phyloP scores from a whole-genome alignment of 2,888 invertebrate genomes.

The Osmoderma eremita region DNA sequence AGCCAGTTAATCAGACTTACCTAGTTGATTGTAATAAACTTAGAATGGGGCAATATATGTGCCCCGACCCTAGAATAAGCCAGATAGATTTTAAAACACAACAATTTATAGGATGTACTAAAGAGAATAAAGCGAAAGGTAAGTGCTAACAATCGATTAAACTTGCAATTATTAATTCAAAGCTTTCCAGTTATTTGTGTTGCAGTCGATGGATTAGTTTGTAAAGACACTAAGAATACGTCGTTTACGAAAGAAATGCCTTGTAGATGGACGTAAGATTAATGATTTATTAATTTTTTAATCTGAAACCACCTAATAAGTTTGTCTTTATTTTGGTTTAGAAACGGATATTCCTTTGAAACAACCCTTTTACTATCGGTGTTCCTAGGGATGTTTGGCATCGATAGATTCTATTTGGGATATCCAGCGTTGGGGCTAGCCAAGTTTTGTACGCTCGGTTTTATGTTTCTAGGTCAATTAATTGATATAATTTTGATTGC shows the following conservation, averaged over 20 bases:
- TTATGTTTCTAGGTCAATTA: conserved; percentile 95
- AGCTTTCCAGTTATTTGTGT: conserved; percentile 77
- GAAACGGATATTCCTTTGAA: conserved; percentile 94
- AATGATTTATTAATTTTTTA: not conserved
- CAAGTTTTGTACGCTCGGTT: conserved; percentile 95
- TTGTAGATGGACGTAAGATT: conserved; percentile 93
- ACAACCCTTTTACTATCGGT: conserved; percentile 92
- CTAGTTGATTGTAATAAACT: conserved; percentile 76
- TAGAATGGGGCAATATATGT: conserved; percentile 82
- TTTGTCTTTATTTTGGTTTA: conserved; percentile 61
- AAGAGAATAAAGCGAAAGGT: conserved; percentile 85
- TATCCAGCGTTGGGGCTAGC: conserved; percentile 95
- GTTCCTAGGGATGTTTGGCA: conserved; percentile 97
- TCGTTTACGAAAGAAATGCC: conserved; percentile 84
- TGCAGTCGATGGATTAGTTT: conserved; percentile 84
- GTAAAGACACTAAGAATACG: conserved; percentile 80
- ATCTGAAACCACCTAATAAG: too few species aligned
- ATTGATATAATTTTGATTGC: conserved; percentile 95
- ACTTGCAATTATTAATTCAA: conserved; percentile 29
- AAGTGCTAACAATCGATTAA: conserved; percentile 44
- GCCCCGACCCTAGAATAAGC: conserved; percentile 79
- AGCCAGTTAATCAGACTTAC: conserved; percentile 18
- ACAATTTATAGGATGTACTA: conserved; percentile 82
- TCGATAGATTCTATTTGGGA: conserved; percentile 97
- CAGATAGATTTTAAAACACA: conserved; percentile 91